These are phyloP conservation scores for Scaptomyza polygonia DNA, from an alignment of 2,888 invertebrate species.

Conservation along the genomic window DNA sequence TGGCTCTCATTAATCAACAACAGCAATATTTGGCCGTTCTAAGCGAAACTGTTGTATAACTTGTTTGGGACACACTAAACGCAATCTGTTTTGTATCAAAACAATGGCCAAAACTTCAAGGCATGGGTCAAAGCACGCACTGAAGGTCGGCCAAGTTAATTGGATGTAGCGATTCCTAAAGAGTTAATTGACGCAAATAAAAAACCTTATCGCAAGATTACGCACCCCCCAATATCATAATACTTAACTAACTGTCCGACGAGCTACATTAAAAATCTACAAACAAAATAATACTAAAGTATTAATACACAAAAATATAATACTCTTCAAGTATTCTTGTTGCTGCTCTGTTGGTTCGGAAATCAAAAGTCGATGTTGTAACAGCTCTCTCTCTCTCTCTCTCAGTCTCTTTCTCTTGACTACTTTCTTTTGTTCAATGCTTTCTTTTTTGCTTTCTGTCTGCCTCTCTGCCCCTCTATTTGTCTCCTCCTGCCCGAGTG, in stretches of 20 bases:
- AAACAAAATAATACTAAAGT: not conserved
- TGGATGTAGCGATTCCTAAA: slow-evolving; percentile 2
- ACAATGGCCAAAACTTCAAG: slow-evolving; percentile 45
- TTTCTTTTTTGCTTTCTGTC: slow-evolving; percentile 31
- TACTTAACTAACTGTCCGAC: not conserved
- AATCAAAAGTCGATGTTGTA: slow-evolving; percentile 64
- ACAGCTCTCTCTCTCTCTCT: not conserved
- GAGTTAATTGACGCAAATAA: slow-evolving; percentile 16
- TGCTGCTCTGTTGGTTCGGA: slow-evolving; percentile 57
- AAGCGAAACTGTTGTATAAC: slow-evolving; percentile 60
- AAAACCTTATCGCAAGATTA: slow-evolving; percentile 20
- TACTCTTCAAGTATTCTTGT: not conserved
- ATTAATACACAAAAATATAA: not conserved
- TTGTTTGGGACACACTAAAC: slow-evolving; percentile 57
- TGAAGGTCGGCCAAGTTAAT: slow-evolving; percentile 52
- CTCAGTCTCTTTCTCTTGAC: slow-evolving; percentile 1
- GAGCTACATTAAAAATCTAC: not conserved
- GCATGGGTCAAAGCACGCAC: slow-evolving; percentile 69
- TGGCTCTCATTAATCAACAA: slow-evolving; percentile 65
- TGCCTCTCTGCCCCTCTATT: slow-evolving; percentile 32
- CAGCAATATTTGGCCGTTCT: slow-evolving; percentile 42
- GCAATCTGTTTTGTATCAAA: slow-evolving; percentile 50
- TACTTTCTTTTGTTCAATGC: slow-evolving; percentile 55
- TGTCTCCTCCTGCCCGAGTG: slow-evolving; percentile 16
- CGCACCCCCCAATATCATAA: slow-evolving; percentile 10